Conservation (phyloP, 1,140 invertebrate species). For the Lasaia peninsularis region DNA sequence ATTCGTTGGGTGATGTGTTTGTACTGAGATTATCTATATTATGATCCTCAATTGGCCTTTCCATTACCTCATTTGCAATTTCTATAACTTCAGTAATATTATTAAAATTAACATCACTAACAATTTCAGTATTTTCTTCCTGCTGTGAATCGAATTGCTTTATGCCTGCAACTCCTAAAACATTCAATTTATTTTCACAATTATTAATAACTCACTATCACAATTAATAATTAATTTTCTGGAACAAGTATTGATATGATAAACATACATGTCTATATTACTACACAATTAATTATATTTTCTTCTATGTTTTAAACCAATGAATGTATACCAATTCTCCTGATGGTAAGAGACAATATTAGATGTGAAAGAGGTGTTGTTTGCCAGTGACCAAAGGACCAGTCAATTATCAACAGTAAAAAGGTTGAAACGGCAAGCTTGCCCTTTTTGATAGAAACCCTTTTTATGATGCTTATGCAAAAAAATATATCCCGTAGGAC, state of each 20-base stretch:
- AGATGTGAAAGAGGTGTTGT: too few relatives aligned
- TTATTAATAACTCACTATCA: not conserved
- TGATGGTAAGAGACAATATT: too few relatives aligned
- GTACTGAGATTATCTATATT: constrained; percentile 5
- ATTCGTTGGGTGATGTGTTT: not conserved
- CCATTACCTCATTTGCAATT: constrained; percentile 9
- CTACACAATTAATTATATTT: too few relatives aligned
- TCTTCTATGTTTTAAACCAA: too few relatives aligned
- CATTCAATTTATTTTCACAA: constrained; percentile 2
- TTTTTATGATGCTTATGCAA: too few relatives aligned
- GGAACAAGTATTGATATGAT: not conserved
- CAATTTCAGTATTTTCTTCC: constrained; percentile 15
- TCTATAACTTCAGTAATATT: constrained; percentile 19
- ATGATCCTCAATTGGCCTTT: not conserved
- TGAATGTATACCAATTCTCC: too few relatives aligned
- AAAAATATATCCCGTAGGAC: too few relatives aligned
- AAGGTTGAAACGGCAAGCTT: too few relatives aligned
- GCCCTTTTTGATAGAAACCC: too few relatives aligned
- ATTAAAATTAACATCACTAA: constrained; percentile 21
- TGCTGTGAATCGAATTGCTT: constrained; percentile 35
- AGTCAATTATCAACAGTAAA: too few relatives aligned
- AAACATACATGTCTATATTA: too few relatives aligned
- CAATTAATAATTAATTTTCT: not conserved
- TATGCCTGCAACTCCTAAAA: constrained; percentile 67
- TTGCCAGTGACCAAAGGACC: too few relatives aligned